Evolutionary conservation across 1,140 invertebrate species (phyloP).

Genomic region (Vanessa tameamea): DNA sequence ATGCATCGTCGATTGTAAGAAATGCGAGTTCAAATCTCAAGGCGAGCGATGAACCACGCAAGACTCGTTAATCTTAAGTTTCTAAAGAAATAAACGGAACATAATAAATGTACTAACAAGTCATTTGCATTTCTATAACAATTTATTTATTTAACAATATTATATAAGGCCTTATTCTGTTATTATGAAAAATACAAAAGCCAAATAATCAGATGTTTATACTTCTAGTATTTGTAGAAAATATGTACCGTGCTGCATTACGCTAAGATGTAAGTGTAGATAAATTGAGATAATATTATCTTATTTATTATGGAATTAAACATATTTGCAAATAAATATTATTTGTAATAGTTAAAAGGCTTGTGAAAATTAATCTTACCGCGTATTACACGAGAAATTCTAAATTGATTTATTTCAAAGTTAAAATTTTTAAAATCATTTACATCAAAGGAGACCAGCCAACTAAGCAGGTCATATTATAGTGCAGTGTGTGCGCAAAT

Average conservation of each 20-base stretch:
- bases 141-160: too few relatives aligned
- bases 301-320: not conserved
- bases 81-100: slow-evolving; percentile 6
- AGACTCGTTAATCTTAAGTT: not conserved
- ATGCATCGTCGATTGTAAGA: slow-evolving; percentile 13
- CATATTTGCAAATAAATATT: not conserved
- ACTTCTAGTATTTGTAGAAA: too few relatives aligned
- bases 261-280: too few relatives aligned
- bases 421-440: too few relatives aligned
- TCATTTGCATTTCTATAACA: too few relatives aligned
- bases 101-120: not conserved
- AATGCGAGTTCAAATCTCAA: slow-evolving; percentile 18
- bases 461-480: too few relatives aligned
- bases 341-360: not conserved
- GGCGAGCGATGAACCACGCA: slow-evolving; percentile 11
- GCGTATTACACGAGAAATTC: not conserved
- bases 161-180: too few relatives aligned
- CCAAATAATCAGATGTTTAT: not conserved
- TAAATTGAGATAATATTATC: not conserved
- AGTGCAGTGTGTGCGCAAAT: too few relatives aligned
- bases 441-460: too few relatives aligned
- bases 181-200: not conserved
- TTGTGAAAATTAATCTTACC: not conserved
- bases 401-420: too few relatives aligned
- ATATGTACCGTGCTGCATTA: too few relatives aligned